Percentiles rank a stretch among this genome's conserved stretches.
phyloP scores from a whole-genome alignment of 1,140 invertebrate genomes.

The Cydia splendana region DNA sequence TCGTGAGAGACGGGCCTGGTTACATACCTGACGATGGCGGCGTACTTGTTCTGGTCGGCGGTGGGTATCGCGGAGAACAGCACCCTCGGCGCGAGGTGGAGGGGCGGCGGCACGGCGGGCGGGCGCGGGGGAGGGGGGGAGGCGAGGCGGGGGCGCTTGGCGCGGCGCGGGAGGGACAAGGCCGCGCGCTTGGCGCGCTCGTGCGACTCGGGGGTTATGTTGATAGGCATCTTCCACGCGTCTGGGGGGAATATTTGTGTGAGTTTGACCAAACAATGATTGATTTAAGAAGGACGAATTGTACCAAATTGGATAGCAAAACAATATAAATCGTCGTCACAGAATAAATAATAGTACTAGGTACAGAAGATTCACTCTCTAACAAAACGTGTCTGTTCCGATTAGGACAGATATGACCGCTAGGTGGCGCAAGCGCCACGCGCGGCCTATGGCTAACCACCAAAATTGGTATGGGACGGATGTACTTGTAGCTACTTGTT shows the following conservation, averaged over 20 bases:
- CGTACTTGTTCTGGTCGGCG: constrained; percentile 48
- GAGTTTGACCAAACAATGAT: neutral
- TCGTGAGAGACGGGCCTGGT: no score
- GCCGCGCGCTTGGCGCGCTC: constrained; percentile 87
- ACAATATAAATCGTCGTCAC: no score
- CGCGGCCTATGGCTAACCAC: no score
- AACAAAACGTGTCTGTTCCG: no score
- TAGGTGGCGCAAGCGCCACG: no score
- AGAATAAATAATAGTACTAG: no score
- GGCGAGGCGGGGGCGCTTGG: constrained; percentile 78
- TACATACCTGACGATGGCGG: constrained; percentile 73
- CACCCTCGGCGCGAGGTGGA: constrained; percentile 81
- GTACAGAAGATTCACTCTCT: no score
- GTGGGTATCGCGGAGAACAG: constrained; percentile 76
- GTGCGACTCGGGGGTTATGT: constrained; percentile 92
- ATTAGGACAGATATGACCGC: no score
- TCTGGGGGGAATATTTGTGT: constrained; percentile 76
- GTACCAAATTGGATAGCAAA: no score
- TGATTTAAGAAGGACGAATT: no score
- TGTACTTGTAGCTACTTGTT: no score
- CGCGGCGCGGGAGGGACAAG: constrained; percentile 76
- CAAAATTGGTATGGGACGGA: no score
- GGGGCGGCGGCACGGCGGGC: constrained; percentile 62
- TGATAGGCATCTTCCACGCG: constrained; percentile 95
- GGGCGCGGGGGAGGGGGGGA: constrained; percentile 57